Base-by-base conservation (phyloP, 2,888 invertebrate species). In the Eupelmus urozonus region DNA sequence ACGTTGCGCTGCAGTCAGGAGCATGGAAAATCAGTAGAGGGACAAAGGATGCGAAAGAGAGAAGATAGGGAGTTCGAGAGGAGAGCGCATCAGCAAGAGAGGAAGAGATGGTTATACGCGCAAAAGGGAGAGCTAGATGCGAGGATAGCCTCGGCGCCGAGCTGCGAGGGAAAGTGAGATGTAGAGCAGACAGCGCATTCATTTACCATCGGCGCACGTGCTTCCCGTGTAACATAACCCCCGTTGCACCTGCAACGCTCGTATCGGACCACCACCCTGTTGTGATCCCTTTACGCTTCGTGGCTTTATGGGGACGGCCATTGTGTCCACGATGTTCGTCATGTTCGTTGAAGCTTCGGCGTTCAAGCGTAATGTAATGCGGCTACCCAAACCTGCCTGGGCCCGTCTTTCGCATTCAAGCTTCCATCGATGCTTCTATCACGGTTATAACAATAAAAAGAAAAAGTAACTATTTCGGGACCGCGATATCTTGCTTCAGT, bases 291-390 rank as follows among this genome's bases (percentile, higher is more conserved):
- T n/a, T 57, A 57, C 29, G 57, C 57, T 16, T 57, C 57, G 16
- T 25, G 27, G n/a, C 57, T 57, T 57, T 57, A 57, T 27, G 57
- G 27, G 27, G 1, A 29, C 29, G 23, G n/a, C 29, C 29, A 57
- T 57, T n/a, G 29, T 57, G 16, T 29, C 29, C 27, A 23, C 29
- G 2, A 29, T 29, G 29, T 57, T 57, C 57, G 55, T 25, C 55
- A 25, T 57, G 55, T 27, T 57, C 25, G 55, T 11, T 57, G 55
- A 27, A 57, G 25, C 16, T 57, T 57, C 27, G 13, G 55, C 16
- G 16, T 57, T 57, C 16, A 29, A 29, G 57, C 25, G 57, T 23
- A 57, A 29, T 29, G 57, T 57, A 45, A 45, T 16, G 45, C 16
- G 45, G 11, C 45, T 16, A 11, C 45, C 45, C 16, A n/a, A 7